phyloP scores from a whole-genome alignment of 2,888 invertebrate genomes.

The Cinara cedri region DNA sequence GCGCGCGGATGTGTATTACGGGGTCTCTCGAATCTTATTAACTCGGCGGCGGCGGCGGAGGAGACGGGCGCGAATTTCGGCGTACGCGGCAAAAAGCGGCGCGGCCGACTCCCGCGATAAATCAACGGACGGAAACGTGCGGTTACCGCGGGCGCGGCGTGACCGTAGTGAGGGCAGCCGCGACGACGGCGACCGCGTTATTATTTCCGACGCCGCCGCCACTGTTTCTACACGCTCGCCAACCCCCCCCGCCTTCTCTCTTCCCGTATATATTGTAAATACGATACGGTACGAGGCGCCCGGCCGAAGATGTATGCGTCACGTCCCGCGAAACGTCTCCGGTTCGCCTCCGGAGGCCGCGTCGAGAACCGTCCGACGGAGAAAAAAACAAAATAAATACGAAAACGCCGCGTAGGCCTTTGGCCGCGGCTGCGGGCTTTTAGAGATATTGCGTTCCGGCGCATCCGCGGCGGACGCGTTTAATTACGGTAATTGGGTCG shows the following conservation, averaged over 20 bases:
- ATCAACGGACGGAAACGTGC: slow-evolving; percentile 3
- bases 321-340: not conserved
- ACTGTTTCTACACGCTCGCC: no score
- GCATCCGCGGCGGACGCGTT: no score
- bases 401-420: no score
- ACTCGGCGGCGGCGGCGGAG: not conserved
- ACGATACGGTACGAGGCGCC: no score
- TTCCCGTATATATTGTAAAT: no score
- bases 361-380: no score
- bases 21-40: not conserved
- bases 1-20: no score
- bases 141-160: not conserved
- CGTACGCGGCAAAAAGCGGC: slow-evolving; percentile 9
- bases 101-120: not conserved
- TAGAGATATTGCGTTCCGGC: not conserved
- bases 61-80: not conserved
- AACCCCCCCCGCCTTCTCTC: no score
- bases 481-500: slow-evolving; percentile 4
- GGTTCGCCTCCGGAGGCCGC: not conserved
- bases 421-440: no score
- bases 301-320: no score
- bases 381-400: no score
- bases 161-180: not conserved
- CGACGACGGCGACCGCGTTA: slow-evolving; percentile 6
- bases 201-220: not conserved